Conservation (phyloP, 2,888 invertebrate genomes). For the Dryadula phaetusa region DNA sequence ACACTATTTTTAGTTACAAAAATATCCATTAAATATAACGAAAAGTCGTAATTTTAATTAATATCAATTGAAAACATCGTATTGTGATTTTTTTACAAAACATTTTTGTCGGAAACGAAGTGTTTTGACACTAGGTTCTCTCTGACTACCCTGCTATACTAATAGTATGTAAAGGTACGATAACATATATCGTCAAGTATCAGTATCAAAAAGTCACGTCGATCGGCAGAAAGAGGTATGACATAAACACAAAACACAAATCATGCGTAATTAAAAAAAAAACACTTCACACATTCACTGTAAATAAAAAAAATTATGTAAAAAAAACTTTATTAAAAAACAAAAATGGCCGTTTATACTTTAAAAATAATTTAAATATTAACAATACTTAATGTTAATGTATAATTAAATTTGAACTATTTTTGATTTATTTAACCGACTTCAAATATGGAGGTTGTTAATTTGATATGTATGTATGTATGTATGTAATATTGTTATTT, state of each 20-base stretch:
- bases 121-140: too few species aligned
- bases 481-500: too few species aligned
- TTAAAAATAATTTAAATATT: not conserved
- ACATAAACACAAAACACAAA: constrained; percentile 36
- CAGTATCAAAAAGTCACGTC: constrained; percentile 19
- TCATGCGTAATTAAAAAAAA: constrained; percentile 32
- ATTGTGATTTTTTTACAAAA: too few species aligned
- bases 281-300: constrained; percentile 26
- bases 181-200: not conserved
- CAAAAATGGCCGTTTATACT: not conserved
- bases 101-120: too few species aligned
- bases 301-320: not conserved
- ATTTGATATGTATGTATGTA: too few species aligned
- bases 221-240: constrained; percentile 1
- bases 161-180: too few species aligned
- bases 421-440: not conserved
- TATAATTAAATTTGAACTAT: not conserved
- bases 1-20: too few species aligned
- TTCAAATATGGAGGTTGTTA: too few species aligned
- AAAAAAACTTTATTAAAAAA: not conserved
- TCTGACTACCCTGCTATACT: too few species aligned
- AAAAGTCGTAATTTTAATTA: too few species aligned
- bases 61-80: too few species aligned
- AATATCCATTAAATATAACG: too few species aligned
- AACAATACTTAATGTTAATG: not conserved